These are phyloP conservation scores for Columba janthina DNA, from an alignment of 2,113 vertebrate species.

Conservation along the genomic window DNA sequence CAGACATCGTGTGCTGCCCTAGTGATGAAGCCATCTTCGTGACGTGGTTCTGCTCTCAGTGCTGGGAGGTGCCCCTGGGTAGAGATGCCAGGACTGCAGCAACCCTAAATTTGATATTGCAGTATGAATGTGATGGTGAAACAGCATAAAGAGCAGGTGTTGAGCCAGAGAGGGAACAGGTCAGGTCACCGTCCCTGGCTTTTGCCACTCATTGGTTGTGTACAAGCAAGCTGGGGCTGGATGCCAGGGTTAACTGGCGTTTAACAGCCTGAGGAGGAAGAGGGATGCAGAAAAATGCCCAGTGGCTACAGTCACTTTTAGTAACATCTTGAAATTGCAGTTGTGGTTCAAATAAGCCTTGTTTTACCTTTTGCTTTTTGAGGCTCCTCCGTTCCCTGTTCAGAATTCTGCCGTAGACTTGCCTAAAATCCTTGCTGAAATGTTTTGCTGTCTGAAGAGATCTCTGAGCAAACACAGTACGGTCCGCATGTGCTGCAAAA, in stretches of 20 bases:
- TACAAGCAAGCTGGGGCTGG: not conserved
- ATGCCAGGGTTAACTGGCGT: not conserved
- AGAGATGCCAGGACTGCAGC: not conserved
- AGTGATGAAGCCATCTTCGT: not conserved
- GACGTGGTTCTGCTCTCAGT: not conserved
- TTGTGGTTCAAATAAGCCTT: not conserved
- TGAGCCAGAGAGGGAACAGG: not conserved
- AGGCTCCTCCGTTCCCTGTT: not conserved
- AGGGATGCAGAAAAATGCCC: not conserved
- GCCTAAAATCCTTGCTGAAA: not conserved
- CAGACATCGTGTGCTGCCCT: no score
- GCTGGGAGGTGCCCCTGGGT: not conserved
- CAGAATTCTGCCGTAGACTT: not conserved
- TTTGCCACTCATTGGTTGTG: not conserved
- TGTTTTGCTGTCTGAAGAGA: not conserved
- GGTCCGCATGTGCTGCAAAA: not conserved
- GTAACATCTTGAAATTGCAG: not conserved
- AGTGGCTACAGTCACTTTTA: not conserved
- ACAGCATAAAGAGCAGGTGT: not conserved
- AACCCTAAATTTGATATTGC: not conserved
- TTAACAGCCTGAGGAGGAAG: not conserved
- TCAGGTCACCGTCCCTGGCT: not conserved
- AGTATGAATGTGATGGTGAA: not conserved
- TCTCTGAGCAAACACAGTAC: not conserved
- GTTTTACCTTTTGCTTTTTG: not conserved